Evolutionary conservation across 2,888 invertebrate genomes (phyloP).

Genomic region (Sesia bembeciformis): DNA sequence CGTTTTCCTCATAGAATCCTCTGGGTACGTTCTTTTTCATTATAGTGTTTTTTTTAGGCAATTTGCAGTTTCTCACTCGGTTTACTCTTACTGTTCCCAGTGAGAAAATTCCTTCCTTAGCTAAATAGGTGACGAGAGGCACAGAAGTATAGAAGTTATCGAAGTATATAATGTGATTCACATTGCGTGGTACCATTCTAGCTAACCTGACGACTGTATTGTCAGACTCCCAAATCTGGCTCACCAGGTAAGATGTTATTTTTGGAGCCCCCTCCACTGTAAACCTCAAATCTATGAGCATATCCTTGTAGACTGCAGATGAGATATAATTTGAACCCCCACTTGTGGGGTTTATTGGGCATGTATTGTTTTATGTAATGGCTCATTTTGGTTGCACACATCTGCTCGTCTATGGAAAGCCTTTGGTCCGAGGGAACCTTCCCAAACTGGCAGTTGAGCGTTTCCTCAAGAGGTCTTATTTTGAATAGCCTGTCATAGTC

Average conservation of each 20-base stretch:
- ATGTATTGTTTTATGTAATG: constrained; percentile 24
- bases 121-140: too few species aligned
- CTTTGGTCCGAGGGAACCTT: constrained; percentile 22
- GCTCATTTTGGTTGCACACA: constrained; percentile 25
- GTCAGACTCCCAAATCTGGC: constrained; percentile 21
- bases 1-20: constrained; percentile 20
- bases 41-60: constrained; percentile 20
- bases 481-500: constrained; percentile 18
- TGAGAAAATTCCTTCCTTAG: too few species aligned
- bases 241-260: constrained; percentile 17
- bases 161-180: constrained; percentile 21
- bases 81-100: constrained; percentile 22
- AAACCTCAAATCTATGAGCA: constrained; percentile 20
- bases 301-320: constrained; percentile 11
- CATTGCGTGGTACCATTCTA: constrained; percentile 19
- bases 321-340: constrained; percentile 22
- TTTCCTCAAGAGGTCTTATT: constrained; percentile 17
- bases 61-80: constrained; percentile 21
- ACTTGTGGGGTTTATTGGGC: constrained; percentile 25
- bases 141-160: too few species aligned
- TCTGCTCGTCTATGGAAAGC: constrained; percentile 23
- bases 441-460: constrained; percentile 10
- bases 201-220: constrained; percentile 22
- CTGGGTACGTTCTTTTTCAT: constrained; percentile 23
- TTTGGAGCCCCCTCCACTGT: constrained; percentile 14